Conservation (phyloP, 2,797 vertebrate genomes). For the Hafferia zeledoni region DNA sequence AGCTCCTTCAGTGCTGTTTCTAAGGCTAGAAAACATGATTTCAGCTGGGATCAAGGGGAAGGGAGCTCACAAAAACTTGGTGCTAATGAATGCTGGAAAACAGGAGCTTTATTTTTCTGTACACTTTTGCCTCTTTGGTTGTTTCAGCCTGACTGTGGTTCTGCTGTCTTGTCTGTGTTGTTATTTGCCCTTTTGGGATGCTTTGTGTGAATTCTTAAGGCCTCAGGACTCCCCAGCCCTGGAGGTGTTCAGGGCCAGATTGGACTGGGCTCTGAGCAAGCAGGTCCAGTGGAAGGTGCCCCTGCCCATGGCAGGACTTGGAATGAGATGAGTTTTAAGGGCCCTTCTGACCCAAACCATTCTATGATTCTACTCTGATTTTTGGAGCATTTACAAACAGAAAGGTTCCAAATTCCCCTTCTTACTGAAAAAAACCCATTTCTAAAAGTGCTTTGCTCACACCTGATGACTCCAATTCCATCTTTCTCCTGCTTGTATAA, state of each 20-base stretch:
- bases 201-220: neutral
- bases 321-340: neutral
- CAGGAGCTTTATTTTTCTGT: neutral
- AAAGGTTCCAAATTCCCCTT: rapidly evolving
- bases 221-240: neutral
- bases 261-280: neutral
- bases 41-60: constrained; percentile 12
- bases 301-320: neutral
- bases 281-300: neutral
- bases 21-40: neutral
- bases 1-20: neutral
- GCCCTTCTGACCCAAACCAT: neutral
- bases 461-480: neutral
- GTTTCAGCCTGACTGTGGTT: neutral
- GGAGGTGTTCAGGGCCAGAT: neutral
- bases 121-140: neutral
- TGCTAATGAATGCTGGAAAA: neutral
- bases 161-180: neutral
- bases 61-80: neutral
- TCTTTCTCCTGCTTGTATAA: neutral
- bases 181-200: neutral
- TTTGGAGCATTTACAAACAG: neutral
- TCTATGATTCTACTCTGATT: rapidly evolving
- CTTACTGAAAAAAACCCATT: neutral
- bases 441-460: neutral